Evolutionary conservation across 2,113 vertebrate species (phyloP).

Genomic region (Zosterops japonicus): DNA sequence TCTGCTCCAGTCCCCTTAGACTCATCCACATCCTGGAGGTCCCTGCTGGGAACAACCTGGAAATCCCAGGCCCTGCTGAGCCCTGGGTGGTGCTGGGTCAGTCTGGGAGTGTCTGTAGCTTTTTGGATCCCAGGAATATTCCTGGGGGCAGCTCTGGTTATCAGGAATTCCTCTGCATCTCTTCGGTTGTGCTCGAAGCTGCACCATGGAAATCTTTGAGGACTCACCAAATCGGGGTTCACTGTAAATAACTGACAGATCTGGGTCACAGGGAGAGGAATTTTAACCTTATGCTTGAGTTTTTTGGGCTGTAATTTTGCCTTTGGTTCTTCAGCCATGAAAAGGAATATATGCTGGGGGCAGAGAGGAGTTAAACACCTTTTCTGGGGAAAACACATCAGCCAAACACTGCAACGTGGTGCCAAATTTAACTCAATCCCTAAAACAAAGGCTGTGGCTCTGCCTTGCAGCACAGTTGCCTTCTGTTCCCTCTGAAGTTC

Average conservation of each 20-base stretch:
- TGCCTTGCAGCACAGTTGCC: conserved; percentile 23
- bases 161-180: rapidly evolving
- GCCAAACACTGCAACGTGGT: background rate
- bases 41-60: background rate
- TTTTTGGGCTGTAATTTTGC: background rate
- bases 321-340: background rate
- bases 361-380: background rate
- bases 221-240: rapidly evolving
- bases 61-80: background rate
- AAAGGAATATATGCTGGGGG: background rate
- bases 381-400: background rate
- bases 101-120: background rate
- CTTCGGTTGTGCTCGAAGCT: background rate
- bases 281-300: background rate
- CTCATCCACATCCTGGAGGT: background rate
- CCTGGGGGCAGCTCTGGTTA: background rate
- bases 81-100: background rate
- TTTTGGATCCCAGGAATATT: background rate
- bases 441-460: background rate
- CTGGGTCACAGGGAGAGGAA: background rate
- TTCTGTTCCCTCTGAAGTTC: conserved; percentile 6
- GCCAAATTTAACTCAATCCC: background rate
- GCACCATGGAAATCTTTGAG: background rate
- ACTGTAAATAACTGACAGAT: background rate
- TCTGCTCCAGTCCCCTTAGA: background rate